These are phyloP conservation scores for Beroe ovata DNA, from an alignment of 37 sponge, comb jelly and placozoan genomes.

Conservation along the genomic window DNA sequence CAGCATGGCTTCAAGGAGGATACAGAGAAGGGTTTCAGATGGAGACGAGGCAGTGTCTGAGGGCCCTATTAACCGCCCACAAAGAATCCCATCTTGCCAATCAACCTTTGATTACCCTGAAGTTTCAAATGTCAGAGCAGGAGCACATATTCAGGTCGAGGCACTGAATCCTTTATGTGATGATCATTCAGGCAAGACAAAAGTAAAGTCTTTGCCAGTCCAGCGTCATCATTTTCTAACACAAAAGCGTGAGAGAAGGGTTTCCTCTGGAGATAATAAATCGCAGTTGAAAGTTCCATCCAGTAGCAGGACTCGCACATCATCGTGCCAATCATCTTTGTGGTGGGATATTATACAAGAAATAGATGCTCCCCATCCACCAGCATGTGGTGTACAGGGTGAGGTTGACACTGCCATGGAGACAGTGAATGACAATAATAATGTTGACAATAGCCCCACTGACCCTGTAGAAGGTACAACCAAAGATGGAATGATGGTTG, in stretches of 20 bases:
- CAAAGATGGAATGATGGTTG: too few species aligned
- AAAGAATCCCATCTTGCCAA: constrained; percentile 21
- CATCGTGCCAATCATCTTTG: not conserved
- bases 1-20: not conserved
- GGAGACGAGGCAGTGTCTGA: not conserved
- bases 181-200: not conserved
- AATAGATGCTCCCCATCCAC: too few species aligned
- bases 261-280: not conserved
- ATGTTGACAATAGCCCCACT: too few species aligned
- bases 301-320: not conserved
- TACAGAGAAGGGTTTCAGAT: constrained; percentile 2
- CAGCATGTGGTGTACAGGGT: too few species aligned
- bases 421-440: too few species aligned
- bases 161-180: not conserved
- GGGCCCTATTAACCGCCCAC: not conserved
- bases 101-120: not conserved
- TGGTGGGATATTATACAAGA: constrained; percentile 56
- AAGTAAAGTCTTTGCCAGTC: not conserved
- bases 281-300: not conserved
- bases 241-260: not conserved
- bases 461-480: too few species aligned
- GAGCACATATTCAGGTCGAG: not conserved
- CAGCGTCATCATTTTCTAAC: not conserved
- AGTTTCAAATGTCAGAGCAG: not conserved
- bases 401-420: too few species aligned